Evolutionary conservation across 2,113 vertebrate species (phyloP).

Genomic region (Poeciliopsis prolifica): DNA sequence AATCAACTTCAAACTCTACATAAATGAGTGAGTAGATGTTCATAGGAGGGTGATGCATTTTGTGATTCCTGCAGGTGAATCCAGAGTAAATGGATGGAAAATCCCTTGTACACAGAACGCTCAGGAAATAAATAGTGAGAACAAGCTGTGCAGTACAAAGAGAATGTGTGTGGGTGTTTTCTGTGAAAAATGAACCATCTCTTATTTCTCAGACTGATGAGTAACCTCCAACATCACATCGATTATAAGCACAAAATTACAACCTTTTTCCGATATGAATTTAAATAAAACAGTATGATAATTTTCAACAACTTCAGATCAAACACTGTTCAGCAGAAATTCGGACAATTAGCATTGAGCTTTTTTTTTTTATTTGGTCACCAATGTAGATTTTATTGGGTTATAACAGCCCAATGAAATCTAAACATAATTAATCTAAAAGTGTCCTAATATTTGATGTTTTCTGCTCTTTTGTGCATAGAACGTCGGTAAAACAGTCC

Average conservation of each 20-base stretch:
- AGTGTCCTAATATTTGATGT: neutral
- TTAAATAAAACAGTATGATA: neutral
- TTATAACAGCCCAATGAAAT: neutral
- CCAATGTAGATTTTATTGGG: neutral
- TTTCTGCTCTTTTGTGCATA: neutral
- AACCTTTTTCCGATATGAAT: neutral
- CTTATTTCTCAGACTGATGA: slow-evolving; percentile 31
- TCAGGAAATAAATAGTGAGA: slow-evolving; percentile 8
- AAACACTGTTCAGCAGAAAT: neutral
- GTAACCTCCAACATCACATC: slow-evolving; percentile 10
- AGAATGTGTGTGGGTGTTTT: slow-evolving; percentile 41
- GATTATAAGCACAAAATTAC: slow-evolving; percentile 3
- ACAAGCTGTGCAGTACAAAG: slow-evolving; percentile 45
- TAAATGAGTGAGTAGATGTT: no score
- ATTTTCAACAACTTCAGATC: neutral
- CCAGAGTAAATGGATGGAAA: slow-evolving; percentile 4
- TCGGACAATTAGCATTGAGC: neutral
- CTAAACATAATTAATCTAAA: neutral
- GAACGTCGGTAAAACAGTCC: neutral
- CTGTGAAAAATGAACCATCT: slow-evolving; percentile 47
- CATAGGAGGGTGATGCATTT: no score
- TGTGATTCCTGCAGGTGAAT: neutral
- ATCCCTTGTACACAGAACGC: slow-evolving; percentile 7
- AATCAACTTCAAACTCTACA: no score
- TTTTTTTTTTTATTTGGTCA: neutral